phyloP scores from a whole-genome alignment of 2,113 vertebrate genomes.

The Cryptotis parvus region DNA sequence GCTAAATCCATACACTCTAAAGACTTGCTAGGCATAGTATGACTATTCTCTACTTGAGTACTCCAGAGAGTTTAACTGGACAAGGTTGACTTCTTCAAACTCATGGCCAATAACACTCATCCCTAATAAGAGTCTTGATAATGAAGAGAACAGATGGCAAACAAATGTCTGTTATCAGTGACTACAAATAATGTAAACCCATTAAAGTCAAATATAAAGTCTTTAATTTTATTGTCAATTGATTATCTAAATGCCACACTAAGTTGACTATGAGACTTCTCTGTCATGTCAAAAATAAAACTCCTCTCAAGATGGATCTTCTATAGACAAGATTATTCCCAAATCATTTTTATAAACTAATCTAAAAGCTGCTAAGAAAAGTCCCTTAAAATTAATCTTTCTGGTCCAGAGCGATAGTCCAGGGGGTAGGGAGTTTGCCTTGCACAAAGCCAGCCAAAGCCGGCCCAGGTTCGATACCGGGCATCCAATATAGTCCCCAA shows the following conservation, averaged over 20 bases:
- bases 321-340: neutral
- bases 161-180: neutral
- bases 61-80: accelerated
- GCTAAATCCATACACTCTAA: no score
- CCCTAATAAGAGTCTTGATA: neutral
- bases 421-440: no score
- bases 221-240: neutral
- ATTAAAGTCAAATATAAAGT: neutral
- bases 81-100: neutral
- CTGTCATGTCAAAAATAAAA: neutral
- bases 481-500: no score
- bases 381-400: no score
- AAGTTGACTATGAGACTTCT: neutral
- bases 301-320: no score
- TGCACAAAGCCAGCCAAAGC: no score
- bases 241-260: neutral
- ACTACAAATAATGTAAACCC: neutral
- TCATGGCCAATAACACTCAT: neutral
- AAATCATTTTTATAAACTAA: neutral
- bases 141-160: neutral
- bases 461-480: no score
- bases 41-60: neutral
- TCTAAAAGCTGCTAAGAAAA: neutral
- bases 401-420: no score
- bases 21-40: neutral